Base-by-base conservation (phyloP, 37 sponge, comb jelly and placozoan genomes). In the Theonella swinhoei region DNA sequence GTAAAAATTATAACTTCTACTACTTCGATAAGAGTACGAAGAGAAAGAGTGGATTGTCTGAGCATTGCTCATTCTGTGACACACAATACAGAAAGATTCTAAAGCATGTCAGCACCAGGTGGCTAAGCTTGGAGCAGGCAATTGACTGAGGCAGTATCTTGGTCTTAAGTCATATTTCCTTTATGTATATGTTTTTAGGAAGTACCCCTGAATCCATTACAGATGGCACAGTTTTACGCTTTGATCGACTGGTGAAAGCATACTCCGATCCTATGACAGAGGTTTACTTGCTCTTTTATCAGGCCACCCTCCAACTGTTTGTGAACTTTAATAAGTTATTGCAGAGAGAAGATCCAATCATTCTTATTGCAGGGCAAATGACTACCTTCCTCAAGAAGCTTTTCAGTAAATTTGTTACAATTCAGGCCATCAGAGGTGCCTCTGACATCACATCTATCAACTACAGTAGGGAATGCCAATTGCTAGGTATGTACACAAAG, bases 1-100 rank as follows among this genome's bases (percentile, higher is more conserved):
- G 24, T 28, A 7, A 5, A 63, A 63, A 28, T 29, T 9, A 84
- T 61, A 62, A 64, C 30, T 89, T 58, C 40, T 89, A 84, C 54
- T 80, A 34, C 29, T 89, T 84, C n/a, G 85, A 84, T 64, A 84
- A 84, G 62, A 89, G 90, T 39, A 80, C 62, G 28, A 83, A 83
- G 38, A 39, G 74, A 47, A 89, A 84, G 43, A 74, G 8, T 67
- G 63, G 61, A 8, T 66, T 89, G 43, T 14, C 67, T 29, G 89
- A 83, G 11, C 77, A 83, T 35, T 84, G 79, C 32, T 19, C 25
- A 38, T 89, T 89, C 63, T 85, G 80, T 75, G 90, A 84, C 47
- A 36, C 62, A 23, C 36, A 84, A 31, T 83, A 80, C 68, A 70
- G 90, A 58, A 54, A 89, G 65, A 72, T 89, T 32, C n/a, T 84